These are phyloP conservation scores for Saccostrea echinata DNA, from an alignment of 1,140 invertebrate genomes.

Conservation along the genomic window DNA sequence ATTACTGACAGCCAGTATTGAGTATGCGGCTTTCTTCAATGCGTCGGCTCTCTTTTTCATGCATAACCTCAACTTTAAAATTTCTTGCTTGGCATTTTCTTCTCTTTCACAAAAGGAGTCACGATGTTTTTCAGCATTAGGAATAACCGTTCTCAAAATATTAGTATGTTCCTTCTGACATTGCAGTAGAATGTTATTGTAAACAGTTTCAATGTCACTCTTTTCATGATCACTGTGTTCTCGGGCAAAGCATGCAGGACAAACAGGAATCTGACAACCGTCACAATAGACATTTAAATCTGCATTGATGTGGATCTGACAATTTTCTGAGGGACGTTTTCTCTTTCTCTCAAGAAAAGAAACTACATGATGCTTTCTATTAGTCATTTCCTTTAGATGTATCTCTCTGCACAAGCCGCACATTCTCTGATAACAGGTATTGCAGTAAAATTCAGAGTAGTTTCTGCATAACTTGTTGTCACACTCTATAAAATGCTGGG, in stretches of 20 bases:
- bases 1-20: not conserved
- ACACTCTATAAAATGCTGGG: not conserved
- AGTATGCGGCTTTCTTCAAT: not conserved
- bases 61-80: not conserved
- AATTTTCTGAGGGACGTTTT: not conserved
- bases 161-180: not conserved
- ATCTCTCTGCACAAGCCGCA: not conserved
- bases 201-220: not conserved
- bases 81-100: not conserved
- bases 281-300: not conserved
- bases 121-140: not conserved
- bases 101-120: not conserved
- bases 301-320: not conserved
- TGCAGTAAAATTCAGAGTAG: slow-evolving; percentile 6
- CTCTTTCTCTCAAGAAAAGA: not conserved
- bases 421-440: not conserved
- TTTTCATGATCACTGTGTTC: not conserved
- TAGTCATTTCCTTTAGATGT: not conserved
- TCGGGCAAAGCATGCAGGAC: not conserved
- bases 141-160: not conserved
- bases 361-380: not conserved
- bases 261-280: not conserved
- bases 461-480: not conserved
- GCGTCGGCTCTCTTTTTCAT: not conserved
- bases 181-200: not conserved